A percentile compares a stretch with the other conserved stretches of the same genome.
phyloP scores from a whole-genome alignment of 2,113 vertebrate species.

The Anarrhichthys ocellatus region DNA sequence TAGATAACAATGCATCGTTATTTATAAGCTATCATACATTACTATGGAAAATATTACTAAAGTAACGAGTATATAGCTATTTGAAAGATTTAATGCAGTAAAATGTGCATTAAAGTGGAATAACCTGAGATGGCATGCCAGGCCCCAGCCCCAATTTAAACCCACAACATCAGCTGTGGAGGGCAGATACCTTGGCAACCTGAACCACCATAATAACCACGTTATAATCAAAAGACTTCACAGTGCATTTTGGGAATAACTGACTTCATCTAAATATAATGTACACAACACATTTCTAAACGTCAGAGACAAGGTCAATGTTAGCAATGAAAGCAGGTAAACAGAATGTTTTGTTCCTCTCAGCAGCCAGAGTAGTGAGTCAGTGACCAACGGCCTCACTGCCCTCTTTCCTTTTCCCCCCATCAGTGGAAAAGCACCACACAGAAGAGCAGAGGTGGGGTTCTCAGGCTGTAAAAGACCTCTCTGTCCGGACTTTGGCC shows the following conservation, averaged over 20 bases:
- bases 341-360: conserved; percentile 18
- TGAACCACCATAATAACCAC: not conserved
- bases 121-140: not conserved
- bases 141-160: not conserved
- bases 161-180: not conserved
- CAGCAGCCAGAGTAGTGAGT: conserved; percentile 35
- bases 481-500: conserved; percentile 68
- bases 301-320: not conserved
- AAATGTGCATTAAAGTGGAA: not conserved
- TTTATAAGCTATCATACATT: not conserved
- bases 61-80: not conserved
- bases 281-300: no score
- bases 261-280: not conserved
- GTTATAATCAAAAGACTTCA: not conserved
- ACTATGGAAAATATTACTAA: not conserved
- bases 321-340: conserved; percentile 28
- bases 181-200: not conserved
- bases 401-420: conserved; percentile 17
- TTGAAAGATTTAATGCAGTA: not conserved
- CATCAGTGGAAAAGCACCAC: conserved; percentile 70
- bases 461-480: conserved; percentile 51
- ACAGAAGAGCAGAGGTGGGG: conserved; percentile 47
- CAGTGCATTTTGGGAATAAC: not conserved
- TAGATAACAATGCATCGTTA: not conserved
- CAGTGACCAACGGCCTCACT: conserved; percentile 31